Evolutionary conservation across 2,113 vertebrate species (phyloP).

Genomic region (Tretioscincus oriximinensis): DNA sequence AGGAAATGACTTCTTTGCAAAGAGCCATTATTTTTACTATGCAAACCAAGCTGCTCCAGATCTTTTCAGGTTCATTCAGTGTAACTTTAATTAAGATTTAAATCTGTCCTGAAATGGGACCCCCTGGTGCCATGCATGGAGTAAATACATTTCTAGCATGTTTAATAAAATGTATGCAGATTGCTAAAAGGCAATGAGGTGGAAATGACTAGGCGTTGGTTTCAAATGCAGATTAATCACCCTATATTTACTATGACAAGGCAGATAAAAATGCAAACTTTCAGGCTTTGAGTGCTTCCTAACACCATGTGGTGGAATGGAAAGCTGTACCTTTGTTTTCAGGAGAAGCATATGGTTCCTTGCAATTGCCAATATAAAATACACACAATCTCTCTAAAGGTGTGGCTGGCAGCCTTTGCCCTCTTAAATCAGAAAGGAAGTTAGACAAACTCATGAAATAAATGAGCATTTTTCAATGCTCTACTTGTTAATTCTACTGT

Average conservation of each 20-base stretch:
- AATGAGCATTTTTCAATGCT: slow-evolving; percentile 3
- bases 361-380: background rate
- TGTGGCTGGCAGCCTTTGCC: slow-evolving; percentile 21
- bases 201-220: slow-evolving; percentile 17
- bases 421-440: slow-evolving; percentile 8
- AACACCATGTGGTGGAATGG: slow-evolving; percentile 3
- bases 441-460: slow-evolving; percentile 8
- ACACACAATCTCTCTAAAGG: background rate
- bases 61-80: background rate
- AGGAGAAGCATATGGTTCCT: background rate
- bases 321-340: slow-evolving; percentile 14
- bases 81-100: slow-evolving; percentile 28
- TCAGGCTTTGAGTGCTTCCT: slow-evolving; percentile 15
- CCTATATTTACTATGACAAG: slow-evolving; percentile 15
- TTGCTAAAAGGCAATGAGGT: slow-evolving; percentile 18
- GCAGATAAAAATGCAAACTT: slow-evolving; percentile 8
- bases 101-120: slow-evolving; percentile 15
- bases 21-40: background rate
- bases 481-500: background rate
- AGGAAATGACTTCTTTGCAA: background rate
- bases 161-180: slow-evolving; percentile 28
- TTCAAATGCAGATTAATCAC: background rate
- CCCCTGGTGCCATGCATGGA: slow-evolving; percentile 2
- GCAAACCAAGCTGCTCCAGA: background rate
- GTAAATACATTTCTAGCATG: slow-evolving; percentile 27